Evolutionary conservation across 1,140 invertebrate genomes (phyloP).

Genomic region (Caenorhabditis inopinata): DNA sequence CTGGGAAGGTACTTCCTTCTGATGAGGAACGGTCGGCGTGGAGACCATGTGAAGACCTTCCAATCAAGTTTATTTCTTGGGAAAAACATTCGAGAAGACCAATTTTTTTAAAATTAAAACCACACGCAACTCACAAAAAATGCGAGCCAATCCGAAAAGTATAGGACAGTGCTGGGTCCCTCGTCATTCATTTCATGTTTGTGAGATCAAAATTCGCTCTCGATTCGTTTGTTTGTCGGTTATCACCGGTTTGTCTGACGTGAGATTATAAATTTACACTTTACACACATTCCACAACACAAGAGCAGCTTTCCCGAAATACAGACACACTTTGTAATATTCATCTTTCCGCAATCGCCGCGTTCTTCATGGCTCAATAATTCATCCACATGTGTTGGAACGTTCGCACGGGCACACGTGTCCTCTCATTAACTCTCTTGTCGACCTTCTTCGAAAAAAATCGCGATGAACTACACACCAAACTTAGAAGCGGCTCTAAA

Average conservation of each 20-base stretch:
- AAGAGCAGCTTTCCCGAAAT: constrained; percentile 5
- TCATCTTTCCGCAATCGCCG: not conserved
- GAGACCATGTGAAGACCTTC: no score
- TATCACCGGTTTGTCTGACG: constrained; percentile 15
- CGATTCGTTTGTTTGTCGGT: constrained; percentile 14
- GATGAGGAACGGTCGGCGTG: no score
- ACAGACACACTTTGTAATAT: not conserved
- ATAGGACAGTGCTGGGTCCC: no score
- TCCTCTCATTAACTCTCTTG: not conserved
- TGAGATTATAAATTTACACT: constrained; percentile 13
- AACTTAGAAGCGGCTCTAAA: no score
- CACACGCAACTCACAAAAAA: no score
- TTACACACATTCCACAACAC: not conserved
- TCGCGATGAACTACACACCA: no score
- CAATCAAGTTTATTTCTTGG: no score
- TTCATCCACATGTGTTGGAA: no score
- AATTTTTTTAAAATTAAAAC: no score
- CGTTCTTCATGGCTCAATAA: constrained; percentile 3
- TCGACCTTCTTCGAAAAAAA: not conserved
- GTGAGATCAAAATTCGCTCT: constrained; percentile 13
- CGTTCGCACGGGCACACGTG: not conserved
- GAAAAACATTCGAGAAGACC: no score
- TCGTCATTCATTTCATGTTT: not conserved
- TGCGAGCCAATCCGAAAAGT: no score
- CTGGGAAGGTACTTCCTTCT: no score